Evolutionary conservation across 2,113 vertebrate genomes (phyloP).

Genomic region (Danionella cerebrum): DNA sequence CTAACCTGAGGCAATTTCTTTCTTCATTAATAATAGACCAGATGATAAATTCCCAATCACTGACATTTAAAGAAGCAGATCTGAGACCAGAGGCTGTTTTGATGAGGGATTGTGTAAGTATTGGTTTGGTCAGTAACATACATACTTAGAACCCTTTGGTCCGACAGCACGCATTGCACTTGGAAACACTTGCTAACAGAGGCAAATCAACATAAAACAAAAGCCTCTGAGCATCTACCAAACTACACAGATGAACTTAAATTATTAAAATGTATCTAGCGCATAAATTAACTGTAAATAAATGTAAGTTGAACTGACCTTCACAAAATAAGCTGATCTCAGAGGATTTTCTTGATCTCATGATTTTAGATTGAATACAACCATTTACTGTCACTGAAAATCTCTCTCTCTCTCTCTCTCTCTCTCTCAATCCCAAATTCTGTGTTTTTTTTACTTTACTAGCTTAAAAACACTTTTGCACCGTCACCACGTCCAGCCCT

Average conservation of each 20-base stretch:
- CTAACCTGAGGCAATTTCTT: neutral
- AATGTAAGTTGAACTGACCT: neutral
- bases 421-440: neutral
- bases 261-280: neutral
- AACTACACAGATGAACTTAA: neutral
- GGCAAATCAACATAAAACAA: neutral
- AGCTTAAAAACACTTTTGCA: neutral
- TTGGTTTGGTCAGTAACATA: constrained; percentile 14
- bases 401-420: too few species aligned
- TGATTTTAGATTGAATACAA: neutral
- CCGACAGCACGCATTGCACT: constrained; percentile 18
- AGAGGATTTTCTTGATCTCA: constrained; percentile 18
- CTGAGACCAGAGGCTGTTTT: neutral
- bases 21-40: neutral
- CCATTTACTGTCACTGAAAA: neutral
- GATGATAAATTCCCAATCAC: neutral
- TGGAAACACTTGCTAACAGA: neutral
- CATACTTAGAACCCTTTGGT: neutral
- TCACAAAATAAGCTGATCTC: neutral
- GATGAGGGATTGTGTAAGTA: neutral
- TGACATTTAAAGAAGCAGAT: neutral
- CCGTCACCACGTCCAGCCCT: neutral
- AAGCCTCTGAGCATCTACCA: neutral
- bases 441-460: constrained; percentile 11
- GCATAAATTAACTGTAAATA: neutral